Evolutionary conservation across 2,888 invertebrate genomes (phyloP).

Genomic region (Hemithea aestivaria): DNA sequence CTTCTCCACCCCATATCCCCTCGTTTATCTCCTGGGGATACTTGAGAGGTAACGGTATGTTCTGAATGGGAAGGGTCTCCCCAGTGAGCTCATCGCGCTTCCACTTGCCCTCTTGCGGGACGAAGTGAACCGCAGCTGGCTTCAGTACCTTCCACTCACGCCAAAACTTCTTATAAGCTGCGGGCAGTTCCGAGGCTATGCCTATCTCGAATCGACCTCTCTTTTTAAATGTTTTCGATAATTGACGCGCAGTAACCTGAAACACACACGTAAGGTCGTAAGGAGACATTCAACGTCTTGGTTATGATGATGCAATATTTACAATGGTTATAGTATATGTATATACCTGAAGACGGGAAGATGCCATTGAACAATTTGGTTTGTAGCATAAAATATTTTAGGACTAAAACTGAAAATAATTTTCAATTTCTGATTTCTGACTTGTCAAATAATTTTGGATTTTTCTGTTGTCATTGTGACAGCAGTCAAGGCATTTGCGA

Average conservation of each 20-base stretch:
- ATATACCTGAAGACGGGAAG: constrained; percentile 61
- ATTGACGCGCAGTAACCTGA: constrained; percentile 67
- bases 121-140: constrained; percentile 83
- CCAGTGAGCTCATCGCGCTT: constrained; percentile 85
- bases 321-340: neutral
- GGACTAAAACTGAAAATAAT: constrained; percentile 13
- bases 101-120: constrained; percentile 86
- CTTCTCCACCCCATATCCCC: constrained; percentile 99
- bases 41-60: constrained; percentile 86
- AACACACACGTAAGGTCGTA: constrained; percentile 43
- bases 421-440: constrained; percentile 9
- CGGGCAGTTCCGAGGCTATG: constrained; percentile 84
- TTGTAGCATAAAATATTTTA: constrained; percentile 33
- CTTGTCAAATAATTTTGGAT: constrained; percentile 4
- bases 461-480: neutral
- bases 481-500: neutral
- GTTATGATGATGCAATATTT: constrained; percentile 29
- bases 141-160: constrained; percentile 87
- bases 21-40: constrained; percentile 88
- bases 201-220: constrained; percentile 81
- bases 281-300: constrained; percentile 5
- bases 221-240: constrained; percentile 72
- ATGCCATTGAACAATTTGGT: constrained; percentile 59
- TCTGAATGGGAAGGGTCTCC: constrained; percentile 85
- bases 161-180: constrained; percentile 92